Conservation (phyloP, 2,113 vertebrate genomes). For the Pterocles orientalis region DNA sequence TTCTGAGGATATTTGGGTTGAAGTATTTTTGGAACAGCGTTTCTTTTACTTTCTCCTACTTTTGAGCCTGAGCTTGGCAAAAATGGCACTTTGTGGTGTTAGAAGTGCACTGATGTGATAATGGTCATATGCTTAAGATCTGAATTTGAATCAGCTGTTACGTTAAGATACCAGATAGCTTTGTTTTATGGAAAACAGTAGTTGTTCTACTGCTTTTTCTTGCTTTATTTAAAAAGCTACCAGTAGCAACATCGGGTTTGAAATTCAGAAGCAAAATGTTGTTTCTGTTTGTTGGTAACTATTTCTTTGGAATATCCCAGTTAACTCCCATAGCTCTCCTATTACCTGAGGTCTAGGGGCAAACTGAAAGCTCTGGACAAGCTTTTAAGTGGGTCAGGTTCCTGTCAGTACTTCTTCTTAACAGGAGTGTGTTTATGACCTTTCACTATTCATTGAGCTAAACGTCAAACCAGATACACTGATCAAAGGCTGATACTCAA, state of each 20-base stretch:
- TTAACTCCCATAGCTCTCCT: background rate
- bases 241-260: background rate
- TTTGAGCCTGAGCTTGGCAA: background rate
- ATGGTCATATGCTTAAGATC: background rate
- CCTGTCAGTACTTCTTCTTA: background rate
- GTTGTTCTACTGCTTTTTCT: background rate
- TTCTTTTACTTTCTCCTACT: background rate
- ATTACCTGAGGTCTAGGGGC: background rate
- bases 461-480: background rate
- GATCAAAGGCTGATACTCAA: conserved; percentile 13
- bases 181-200: background rate
- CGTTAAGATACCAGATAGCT: background rate
- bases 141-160: background rate
- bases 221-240: background rate
- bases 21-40: background rate
- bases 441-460: conserved; percentile 24
- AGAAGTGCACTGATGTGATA: background rate
- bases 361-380: background rate
- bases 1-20: background rate
- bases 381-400: background rate
- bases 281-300: background rate
- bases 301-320: background rate
- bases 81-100: background rate
- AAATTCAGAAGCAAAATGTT: background rate
- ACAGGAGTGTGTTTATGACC: background rate